Percentiles rank a stretch among this genome's conserved stretches.
These are phyloP conservation scores for Emydura subglobosa DNA, from an alignment of 2,113 vertebrate species.

Conservation along the genomic window DNA sequence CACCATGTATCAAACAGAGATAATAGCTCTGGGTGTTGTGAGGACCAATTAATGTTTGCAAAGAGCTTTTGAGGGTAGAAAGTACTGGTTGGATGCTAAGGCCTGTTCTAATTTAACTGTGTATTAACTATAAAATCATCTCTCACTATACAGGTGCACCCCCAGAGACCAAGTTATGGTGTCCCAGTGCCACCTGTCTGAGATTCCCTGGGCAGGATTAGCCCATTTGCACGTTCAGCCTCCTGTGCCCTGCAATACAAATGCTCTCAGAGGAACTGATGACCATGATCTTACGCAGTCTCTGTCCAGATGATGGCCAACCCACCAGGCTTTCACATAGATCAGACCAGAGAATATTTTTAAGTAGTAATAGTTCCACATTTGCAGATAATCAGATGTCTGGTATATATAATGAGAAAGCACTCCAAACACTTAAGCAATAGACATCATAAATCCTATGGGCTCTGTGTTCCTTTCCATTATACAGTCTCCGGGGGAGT, in stretches of 20 bases:
- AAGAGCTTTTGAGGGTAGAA: background rate
- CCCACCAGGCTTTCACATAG: background rate
- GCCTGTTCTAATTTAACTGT: fast-evolving
- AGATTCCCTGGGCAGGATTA: background rate
- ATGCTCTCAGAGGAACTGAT: background rate
- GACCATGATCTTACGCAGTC: background rate
- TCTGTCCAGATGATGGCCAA: background rate
- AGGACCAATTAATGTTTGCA: background rate
- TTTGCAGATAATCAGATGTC: background rate
- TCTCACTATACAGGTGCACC: background rate
- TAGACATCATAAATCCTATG: background rate
- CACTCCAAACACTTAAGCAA: background rate
- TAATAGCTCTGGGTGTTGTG: fast-evolving
- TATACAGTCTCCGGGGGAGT: background rate
- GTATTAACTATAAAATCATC: background rate
- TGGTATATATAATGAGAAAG: background rate
- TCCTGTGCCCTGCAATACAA: background rate
- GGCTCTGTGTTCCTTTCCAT: background rate
- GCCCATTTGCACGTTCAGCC: background rate
- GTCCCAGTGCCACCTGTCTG: background rate
- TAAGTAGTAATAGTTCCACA: too few species aligned
- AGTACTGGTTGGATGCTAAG: background rate
- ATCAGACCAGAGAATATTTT: background rate
- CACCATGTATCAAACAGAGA: background rate
- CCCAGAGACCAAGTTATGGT: background rate